Conservation (phyloP, 2,113 vertebrate genomes). For the Paedocypris sp. region DNA sequence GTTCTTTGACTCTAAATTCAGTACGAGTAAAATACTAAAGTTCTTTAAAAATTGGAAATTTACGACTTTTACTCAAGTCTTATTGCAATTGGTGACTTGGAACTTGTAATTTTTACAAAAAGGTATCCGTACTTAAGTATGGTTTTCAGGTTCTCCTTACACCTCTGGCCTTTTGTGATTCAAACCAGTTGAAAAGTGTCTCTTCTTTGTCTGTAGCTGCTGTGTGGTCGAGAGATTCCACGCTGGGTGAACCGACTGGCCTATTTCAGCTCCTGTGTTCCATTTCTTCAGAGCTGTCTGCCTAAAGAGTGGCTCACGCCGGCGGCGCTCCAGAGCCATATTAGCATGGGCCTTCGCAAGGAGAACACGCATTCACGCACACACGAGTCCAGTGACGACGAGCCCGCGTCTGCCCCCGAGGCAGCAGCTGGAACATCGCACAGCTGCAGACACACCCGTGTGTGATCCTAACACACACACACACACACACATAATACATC, state of each 20-base stretch:
- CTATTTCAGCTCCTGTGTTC: slow-evolving; percentile 88
- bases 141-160: too few species aligned
- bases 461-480: slow-evolving; percentile 50
- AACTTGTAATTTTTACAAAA: too few species aligned
- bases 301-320: slow-evolving; percentile 88
- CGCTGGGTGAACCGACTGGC: slow-evolving; percentile 87
- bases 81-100: too few species aligned
- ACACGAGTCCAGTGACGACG: slow-evolving; percentile 71
- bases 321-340: slow-evolving; percentile 84
- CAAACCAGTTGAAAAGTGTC: too few species aligned
- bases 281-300: slow-evolving; percentile 86
- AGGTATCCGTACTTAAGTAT: too few species aligned
- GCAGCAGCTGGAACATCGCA: slow-evolving; percentile 61
- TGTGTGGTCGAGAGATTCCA: slow-evolving; percentile 81
- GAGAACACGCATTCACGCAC: slow-evolving; percentile 52
- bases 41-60: too few species aligned
- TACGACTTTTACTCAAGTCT: too few species aligned
- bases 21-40: too few species aligned
- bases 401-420: slow-evolving; percentile 58
- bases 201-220: slow-evolving; percentile 56
- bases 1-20: too few species aligned
- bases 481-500: slow-evolving; percentile 36
- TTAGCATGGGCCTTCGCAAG: slow-evolving; percentile 78
- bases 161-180: too few species aligned
- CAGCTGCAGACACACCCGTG: slow-evolving; percentile 78